Base-by-base conservation (phyloP, 2,797 vertebrate genomes). In the Aldrovandia affinis region DNA sequence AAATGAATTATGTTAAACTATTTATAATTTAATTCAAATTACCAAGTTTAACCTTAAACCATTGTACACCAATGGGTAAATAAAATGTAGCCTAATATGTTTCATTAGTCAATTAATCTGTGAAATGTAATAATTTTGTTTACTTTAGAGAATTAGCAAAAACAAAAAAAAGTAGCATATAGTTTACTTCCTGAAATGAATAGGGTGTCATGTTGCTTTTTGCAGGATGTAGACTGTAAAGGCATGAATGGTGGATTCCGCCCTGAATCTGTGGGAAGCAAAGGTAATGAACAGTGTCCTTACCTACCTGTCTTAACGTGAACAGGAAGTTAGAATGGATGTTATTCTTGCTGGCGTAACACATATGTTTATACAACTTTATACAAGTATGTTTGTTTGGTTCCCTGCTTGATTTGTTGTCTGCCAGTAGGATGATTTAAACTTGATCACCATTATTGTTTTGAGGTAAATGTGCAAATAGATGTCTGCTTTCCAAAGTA, bases 181-280 rank as follows among this genome's bases (percentile, higher is more conserved):
- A 22, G 73, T 44, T 20, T 44, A 9, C 73, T 77, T 44, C 47
- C 73, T 44, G 42, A 77, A 77, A 33, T 47, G 39, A 77, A 77
- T 25, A 77, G 39, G 39, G 42, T 47, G 42, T 12, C 9, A 20
- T 77, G 8, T 47, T 80, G 33, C 33, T 55, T 78, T 81, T 8
- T 81, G 22, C 39, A 84, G 78, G 63, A 70, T 54, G 9, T 80
- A 12, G 93, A 93, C 86, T 87, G 89, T 85, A 95, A 95, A 92
- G 89, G 92, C 90, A 88, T 93, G 84, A 95, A 95, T 85, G 95
- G 95, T 86, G 91, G 87, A 68, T 83, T 89, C 55, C 73, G 73
- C 88, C 88, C 91, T 20, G 83, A 85, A 70, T 73, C 85, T 20
- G 83, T 52, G 81, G 88, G 59, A 85, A 90, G 83, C 86, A 94